Percentiles rank a stretch among this genome's conserved stretches.
Evolutionary conservation across 2,797 vertebrate species (phyloP).

Genomic region (Vespertilio murinus): DNA sequence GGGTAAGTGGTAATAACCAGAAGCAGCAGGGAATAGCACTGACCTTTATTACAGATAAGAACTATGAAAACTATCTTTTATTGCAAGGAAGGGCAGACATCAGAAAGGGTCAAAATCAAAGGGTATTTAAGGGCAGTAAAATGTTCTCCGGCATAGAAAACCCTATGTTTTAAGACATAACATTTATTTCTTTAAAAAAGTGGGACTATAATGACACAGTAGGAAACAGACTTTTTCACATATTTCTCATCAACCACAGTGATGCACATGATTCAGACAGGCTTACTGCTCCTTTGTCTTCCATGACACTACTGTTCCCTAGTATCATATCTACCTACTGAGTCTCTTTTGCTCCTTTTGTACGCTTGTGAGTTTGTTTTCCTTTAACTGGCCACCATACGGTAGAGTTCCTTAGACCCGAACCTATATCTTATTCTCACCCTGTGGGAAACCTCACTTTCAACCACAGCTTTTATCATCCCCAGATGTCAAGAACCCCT

Average conservation of each 20-base stretch:
- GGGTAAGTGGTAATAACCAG: not conserved
- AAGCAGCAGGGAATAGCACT: not conserved
- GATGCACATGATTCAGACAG: not conserved
- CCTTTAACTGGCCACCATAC: not conserved
- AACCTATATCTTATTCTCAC: slow-evolving; percentile 44
- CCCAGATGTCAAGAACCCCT: slow-evolving; percentile 29
- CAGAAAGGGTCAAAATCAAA: not conserved
- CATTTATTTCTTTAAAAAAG: not conserved
- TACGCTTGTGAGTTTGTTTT: not conserved
- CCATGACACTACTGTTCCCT: not conserved
- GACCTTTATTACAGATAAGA: not conserved
- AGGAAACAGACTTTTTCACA: not conserved
- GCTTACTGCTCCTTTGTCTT: not conserved
- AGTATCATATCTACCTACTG: not conserved
- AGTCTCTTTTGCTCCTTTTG: not conserved
- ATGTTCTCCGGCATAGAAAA: not conserved
- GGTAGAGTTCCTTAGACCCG: not conserved
- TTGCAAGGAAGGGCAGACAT: not conserved
- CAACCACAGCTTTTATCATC: slow-evolving; percentile 42
- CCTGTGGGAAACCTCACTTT: slow-evolving; percentile 42
- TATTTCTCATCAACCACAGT: not conserved
- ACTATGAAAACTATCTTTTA: not conserved
- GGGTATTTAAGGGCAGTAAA: not conserved
- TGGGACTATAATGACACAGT: not conserved
- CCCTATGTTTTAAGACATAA: not conserved